phyloP scores from a whole-genome alignment of 2,888 invertebrate genomes.

The Philhelius pedissequus region DNA sequence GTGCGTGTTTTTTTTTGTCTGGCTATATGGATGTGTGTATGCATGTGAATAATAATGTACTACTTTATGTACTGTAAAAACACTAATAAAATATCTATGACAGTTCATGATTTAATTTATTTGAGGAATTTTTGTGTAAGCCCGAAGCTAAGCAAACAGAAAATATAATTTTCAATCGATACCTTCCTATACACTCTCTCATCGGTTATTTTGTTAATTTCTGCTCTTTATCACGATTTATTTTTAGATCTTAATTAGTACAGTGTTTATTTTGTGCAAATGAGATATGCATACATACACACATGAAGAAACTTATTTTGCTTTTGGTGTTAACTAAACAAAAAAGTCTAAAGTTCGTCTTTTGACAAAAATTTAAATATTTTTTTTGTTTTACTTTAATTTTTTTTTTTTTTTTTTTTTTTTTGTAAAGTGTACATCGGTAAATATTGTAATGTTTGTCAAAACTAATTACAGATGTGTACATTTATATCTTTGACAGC shows the following conservation, averaged over 20 bases:
- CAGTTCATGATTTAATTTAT: constrained; percentile 66
- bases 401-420: too few relatives aligned
- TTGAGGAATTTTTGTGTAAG: constrained; percentile 47
- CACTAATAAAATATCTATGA: constrained; percentile 52
- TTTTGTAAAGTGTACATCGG: too few relatives aligned
- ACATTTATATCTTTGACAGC: too few relatives aligned
- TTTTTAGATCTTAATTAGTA: constrained; percentile 65
- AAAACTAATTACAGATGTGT: too few relatives aligned
- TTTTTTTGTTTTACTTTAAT: neutral
- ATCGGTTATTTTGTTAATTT: constrained; percentile 36
- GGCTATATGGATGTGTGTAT: too few relatives aligned
- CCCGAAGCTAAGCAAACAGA: constrained; percentile 11
- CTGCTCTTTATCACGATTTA: constrained; percentile 63
- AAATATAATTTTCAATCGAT: constrained; percentile 62
- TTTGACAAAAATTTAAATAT: neutral
- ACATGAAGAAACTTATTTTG: neutral
- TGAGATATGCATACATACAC: neutral
- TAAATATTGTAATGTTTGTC: too few relatives aligned
- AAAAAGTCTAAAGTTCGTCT: neutral
- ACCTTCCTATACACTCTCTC: constrained; percentile 35
- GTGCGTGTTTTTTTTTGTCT: too few relatives aligned
- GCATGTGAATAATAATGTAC: too few relatives aligned
- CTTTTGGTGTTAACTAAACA: neutral
- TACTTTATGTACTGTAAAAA: constrained; percentile 21
- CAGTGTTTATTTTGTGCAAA: constrained; percentile 53